phyloP scores from a whole-genome alignment of 2,888 invertebrate species.

The Rotaria socialis region DNA sequence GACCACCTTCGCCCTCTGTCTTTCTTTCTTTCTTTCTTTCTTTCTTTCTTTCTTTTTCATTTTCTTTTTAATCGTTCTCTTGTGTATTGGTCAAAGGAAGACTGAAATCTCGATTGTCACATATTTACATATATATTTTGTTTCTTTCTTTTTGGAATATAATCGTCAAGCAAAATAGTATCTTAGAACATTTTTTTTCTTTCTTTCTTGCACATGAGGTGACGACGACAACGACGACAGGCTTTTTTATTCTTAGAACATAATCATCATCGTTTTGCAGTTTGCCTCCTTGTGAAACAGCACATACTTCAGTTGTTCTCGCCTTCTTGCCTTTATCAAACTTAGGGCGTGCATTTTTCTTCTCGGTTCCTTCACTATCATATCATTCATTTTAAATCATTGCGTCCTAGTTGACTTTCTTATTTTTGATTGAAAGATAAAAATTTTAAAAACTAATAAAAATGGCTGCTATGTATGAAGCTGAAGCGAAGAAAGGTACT shows the following conservation, averaged over 20 bases:
- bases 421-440: too few relatives aligned
- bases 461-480: conserved; percentile 23
- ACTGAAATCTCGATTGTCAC: neutral
- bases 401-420: too few relatives aligned
- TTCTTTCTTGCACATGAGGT: neutral
- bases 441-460: neutral
- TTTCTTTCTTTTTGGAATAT: neutral
- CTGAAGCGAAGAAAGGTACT: conserved; percentile 17
- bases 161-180: neutral
- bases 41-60: too few relatives aligned
- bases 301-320: neutral
- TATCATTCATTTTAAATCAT: neutral
- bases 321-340: neutral
- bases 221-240: neutral
- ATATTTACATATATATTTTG: neutral
- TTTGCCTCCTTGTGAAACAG: neutral
- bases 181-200: neutral
- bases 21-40: too few relatives aligned
- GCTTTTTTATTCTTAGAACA: neutral
- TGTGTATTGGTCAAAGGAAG: neutral
- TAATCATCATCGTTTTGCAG: conserved; percentile 2
- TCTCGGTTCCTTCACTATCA: neutral
- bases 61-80: neutral
- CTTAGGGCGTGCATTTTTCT: neutral
- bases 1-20: too few relatives aligned